Base-by-base conservation (phyloP, 1,140 invertebrate genomes). In the Microplitis demolitor region DNA sequence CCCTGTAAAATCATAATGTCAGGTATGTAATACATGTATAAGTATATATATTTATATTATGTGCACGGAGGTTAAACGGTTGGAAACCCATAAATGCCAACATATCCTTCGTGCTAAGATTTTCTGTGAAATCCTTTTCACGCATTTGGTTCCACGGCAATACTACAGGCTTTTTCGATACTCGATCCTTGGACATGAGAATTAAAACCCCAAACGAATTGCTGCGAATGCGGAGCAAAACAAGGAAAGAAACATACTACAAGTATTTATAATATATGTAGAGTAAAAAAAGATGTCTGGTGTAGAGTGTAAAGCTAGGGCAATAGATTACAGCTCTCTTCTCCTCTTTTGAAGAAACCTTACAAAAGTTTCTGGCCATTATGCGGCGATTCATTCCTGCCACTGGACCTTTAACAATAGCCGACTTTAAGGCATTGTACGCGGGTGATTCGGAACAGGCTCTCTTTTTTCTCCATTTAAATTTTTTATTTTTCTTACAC, bases 91-190 rank as follows among this genome's bases (percentile, higher is more conserved):
- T 76, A 79, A 77, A 76, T 78, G 78, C 74, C 78, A 81, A 80
- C 78, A 77, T 76, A 45, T 45, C 69, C 61, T 78, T 79, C 75
- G 73, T 76, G 71, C 75, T 78, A 71, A 76, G 76, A 82, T 81
- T 82, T 81, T 79, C 83, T 80, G 78, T 84, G 82, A 84, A 85
- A 85, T 86, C 79, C 82, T 82, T 84, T 84, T 84, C 80, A 85
- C 80, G 83, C 79, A 73, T 79, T 76, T 76, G 67, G 79, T 83
- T 81, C 74, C 76, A 70, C 71, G 75, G 16, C 8, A 60, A 39
- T 54, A 34, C 39, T 39, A 45, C 11, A 45, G 39, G 39, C 39
- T 45, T 39, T 8, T 11, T 45, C 39, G 39, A 11, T 45, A 54
- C 14, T 16, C 37, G 33, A 45, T 64, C 24, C 14, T 50, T 50